Evolutionary conservation across 2,888 invertebrate species (phyloP), one percentile per base, ranked within the genome.

Genomic region (Nesidiocoris tenuis): DNA sequence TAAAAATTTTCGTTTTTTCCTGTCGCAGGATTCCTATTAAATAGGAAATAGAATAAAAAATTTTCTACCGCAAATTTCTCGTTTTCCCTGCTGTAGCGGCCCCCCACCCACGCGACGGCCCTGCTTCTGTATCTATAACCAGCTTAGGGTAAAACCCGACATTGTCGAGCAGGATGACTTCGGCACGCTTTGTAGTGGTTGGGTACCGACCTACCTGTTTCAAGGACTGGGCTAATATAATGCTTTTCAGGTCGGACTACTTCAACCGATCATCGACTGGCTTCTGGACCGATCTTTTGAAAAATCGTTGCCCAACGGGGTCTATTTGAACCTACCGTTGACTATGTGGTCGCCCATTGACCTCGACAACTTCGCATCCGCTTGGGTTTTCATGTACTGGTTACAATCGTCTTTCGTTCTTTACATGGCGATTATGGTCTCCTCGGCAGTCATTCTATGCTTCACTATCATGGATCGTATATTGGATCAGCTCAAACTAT

Each of bases 401-500:
- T 19, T 55, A 12, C 55, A 67, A 12, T 3, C 12, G 1, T 5
- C 23, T 1, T 67, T n/a, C 22, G 1, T 67, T 19, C 1, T 1
- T 1, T 55, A 55, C 67, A n/a, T 1, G 1, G 67, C 19, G 18
- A 17, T 21, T 16, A 21, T 55, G 19, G 67, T 67, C 5, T 12
- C 56, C 1, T 17, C 55, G 18, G 56, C 55, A 5, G 23, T 67
- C 18, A 17, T 21, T 1, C 22, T 67, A 2, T 19, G 21, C 9
- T 67, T 67, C 18, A 5, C 54, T 1, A 17, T 18, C 19, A 21
- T 55, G 7, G 67, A 67, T 1, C 54, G 56, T 1, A 7, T 67
- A n/a, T 1, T 67, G 2, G 67, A 67, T 67, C 67, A 67, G 56
- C 9, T 67, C 21, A 67, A 19, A 55, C 67, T 67, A 1, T 1